Percentiles rank a stretch among this genome's conserved stretches.
phyloP scores from a whole-genome alignment of 2,113 vertebrate genomes.

The Melanotaenia duboulayi region DNA sequence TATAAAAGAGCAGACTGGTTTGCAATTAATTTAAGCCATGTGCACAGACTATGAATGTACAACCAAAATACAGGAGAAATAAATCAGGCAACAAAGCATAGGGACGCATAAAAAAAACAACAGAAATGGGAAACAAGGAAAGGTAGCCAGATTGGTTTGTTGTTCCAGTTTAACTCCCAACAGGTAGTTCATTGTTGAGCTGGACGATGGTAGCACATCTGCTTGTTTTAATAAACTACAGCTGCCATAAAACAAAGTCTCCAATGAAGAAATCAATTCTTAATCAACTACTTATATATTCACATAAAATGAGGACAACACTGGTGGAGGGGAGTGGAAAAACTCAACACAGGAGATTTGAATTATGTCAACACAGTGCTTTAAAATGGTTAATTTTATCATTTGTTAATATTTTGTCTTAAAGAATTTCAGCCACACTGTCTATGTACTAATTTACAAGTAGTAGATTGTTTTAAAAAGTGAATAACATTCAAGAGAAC shows the following conservation, averaged over 20 bases:
- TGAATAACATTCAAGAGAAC: not conserved
- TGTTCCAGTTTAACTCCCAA: slow-evolving; percentile 36
- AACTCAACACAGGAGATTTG: not conserved
- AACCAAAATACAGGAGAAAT: not conserved
- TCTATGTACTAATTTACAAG: too few relatives aligned
- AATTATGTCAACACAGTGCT: too few relatives aligned
- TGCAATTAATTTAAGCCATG: slow-evolving; percentile 9
- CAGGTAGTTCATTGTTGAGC: slow-evolving; percentile 14
- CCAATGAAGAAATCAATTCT: slow-evolving; percentile 25
- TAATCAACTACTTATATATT: slow-evolving; percentile 40
- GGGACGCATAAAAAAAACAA: slow-evolving; percentile 35
- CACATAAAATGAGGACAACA: not conserved
- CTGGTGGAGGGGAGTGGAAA: not conserved
- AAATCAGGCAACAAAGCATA: slow-evolving; percentile 7
- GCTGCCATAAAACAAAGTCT: slow-evolving; percentile 24
- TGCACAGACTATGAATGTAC: not conserved
- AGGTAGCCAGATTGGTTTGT: slow-evolving; percentile 16
- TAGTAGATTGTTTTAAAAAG: not conserved
- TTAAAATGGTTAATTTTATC: too few relatives aligned
- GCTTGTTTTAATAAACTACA: slow-evolving; percentile 30
- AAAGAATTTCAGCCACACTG: too few relatives aligned
- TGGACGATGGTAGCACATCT: slow-evolving; percentile 21
- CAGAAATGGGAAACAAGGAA: slow-evolving; percentile 20
- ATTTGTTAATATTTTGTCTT: too few relatives aligned
- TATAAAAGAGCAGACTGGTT: slow-evolving; percentile 30